A percentile compares a stretch with the other conserved stretches of the same genome.
phyloP scores from a whole-genome alignment of 2,888 invertebrate genomes.

The Meteorus colon region DNA sequence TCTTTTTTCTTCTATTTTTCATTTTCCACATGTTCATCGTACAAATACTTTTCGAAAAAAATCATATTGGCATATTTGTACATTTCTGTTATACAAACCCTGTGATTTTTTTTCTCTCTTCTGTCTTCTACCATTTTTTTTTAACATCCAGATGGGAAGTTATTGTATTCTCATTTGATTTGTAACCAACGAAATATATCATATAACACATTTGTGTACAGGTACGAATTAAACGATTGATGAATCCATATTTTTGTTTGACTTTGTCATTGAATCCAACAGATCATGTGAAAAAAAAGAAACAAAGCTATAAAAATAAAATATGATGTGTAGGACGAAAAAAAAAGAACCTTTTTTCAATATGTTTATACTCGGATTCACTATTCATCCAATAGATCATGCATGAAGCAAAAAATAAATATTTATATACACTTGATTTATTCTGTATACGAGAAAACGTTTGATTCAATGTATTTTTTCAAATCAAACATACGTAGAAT shows the following conservation, averaged over 20 bases:
- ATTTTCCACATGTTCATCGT: too few relatives aligned
- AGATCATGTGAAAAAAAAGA: background rate
- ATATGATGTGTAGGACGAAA: background rate
- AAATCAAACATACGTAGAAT: background rate
- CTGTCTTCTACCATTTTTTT: slow-evolving; percentile 1
- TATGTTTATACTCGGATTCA: background rate
- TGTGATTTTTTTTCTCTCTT: background rate
- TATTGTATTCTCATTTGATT: background rate
- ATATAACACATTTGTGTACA: background rate
- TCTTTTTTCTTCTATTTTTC: background rate
- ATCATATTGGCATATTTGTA: background rate
- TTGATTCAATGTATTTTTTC: background rate
- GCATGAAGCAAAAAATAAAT: background rate
- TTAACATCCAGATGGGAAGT: too few relatives aligned
- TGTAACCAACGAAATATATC: background rate
- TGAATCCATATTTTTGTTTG: background rate
- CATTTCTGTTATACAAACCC: background rate
- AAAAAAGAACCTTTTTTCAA: background rate
- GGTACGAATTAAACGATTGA: background rate
- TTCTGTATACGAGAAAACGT: background rate
- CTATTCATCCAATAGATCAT: background rate
- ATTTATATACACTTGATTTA: background rate
- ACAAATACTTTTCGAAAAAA: background rate
- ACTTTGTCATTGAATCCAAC: background rate
- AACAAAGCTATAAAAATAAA: background rate